Evolutionary conservation across 2,888 invertebrate genomes (phyloP).

Genomic region (Hyalella azteca): DNA sequence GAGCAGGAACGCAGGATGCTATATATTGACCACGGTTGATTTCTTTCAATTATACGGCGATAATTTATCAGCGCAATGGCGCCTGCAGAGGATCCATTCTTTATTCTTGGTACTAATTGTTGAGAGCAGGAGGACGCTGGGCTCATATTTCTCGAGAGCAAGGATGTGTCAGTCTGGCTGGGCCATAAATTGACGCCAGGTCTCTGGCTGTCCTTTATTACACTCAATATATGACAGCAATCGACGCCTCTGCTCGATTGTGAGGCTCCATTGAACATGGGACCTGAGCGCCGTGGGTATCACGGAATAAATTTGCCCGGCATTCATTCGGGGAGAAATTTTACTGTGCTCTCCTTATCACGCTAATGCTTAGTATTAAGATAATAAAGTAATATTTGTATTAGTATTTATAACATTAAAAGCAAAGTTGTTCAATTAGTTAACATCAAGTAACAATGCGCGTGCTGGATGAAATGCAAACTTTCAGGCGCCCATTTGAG

Average conservation of each 20-base stretch:
- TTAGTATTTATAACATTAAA: no score
- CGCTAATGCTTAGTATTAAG: no score
- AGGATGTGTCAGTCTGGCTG: conserved; percentile 7
- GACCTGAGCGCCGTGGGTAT: no score
- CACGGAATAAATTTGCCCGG: no score
- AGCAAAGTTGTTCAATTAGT: no score
- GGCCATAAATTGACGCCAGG: conserved; percentile 13
- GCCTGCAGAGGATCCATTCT: neutral
- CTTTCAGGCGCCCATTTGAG: no score
- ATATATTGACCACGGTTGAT: neutral
- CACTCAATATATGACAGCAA: neutral
- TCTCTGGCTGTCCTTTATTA: conserved; percentile 11
- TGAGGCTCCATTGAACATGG: neutral
- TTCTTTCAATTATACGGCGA: conserved; percentile 27
- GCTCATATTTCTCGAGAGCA: neutral
- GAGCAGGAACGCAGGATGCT: conserved; percentile 1
- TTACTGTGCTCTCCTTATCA: no score
- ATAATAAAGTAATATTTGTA: no score
- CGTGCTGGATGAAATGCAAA: no score
- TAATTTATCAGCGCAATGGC: neutral
- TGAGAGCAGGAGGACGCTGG: neutral
- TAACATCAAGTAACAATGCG: no score
- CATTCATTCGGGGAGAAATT: no score
- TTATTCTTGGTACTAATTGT: conserved; percentile 9
- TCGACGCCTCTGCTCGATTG: neutral